These are phyloP conservation scores for Pocillopora grandis DNA, from an alignment of 92 coral and sea anemone species.

Conservation along the genomic window DNA sequence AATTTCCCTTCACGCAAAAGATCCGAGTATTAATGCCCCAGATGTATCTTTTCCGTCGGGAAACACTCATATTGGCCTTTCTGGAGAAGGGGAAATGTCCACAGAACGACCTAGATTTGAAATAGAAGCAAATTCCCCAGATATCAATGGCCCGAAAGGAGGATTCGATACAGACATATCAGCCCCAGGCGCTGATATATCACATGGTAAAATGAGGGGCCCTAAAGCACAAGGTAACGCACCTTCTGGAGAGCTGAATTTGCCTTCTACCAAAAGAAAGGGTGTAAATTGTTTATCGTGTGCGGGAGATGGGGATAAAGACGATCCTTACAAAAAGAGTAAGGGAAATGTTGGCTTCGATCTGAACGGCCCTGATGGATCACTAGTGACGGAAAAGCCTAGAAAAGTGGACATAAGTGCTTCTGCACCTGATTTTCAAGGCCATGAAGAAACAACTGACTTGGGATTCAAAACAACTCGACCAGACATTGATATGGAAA, in stretches of 20 bases:
- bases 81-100: background rate
- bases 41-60: background rate
- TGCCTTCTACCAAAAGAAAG: constrained; percentile 3
- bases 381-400: constrained; percentile 18
- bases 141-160: background rate
- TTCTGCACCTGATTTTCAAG: constrained; percentile 12
- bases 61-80: background rate
- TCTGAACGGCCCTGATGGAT: constrained; percentile 20
- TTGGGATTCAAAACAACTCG: constrained; percentile 17
- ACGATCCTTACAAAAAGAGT: constrained; percentile 23
- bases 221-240: constrained; percentile 2
- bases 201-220: background rate
- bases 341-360: background rate
- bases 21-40: too few relatives aligned
- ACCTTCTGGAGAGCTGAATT: constrained; percentile 2
- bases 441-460: background rate
- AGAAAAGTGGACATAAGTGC: constrained; percentile 16
- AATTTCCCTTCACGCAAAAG: too few relatives aligned
- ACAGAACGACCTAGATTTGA: background rate
- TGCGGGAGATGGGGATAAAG: constrained; percentile 17
- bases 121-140: background rate
- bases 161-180: background rate
- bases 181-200: constrained; percentile 28
- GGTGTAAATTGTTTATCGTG: constrained; percentile 34
- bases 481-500: constrained; percentile 15